Percentiles rank a stretch among this genome's conserved stretches.
phyloP scores from a whole-genome alignment of 2,113 vertebrate species.

The Podilymbus podiceps region DNA sequence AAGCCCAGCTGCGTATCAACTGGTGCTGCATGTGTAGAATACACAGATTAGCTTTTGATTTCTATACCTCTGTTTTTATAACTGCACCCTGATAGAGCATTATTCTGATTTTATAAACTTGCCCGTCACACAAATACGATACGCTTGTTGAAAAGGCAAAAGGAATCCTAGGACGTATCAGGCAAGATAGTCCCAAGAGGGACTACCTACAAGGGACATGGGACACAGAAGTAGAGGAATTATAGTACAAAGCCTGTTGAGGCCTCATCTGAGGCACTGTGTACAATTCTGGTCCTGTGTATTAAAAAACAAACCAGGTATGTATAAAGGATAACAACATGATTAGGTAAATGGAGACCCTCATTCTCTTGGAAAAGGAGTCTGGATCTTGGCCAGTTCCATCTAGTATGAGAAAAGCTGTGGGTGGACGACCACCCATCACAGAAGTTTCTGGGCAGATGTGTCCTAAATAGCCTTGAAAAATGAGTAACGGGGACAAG shows the following conservation, averaged over 20 bases:
- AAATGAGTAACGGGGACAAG: background rate
- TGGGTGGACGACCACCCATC: background rate
- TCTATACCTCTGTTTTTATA: background rate
- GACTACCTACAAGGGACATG: accelerated
- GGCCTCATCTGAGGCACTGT: background rate
- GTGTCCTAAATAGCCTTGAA: background rate
- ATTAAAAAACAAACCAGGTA: background rate
- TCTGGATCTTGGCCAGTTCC: background rate
- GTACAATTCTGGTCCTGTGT: background rate
- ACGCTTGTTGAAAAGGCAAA: background rate
- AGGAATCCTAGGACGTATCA: background rate
- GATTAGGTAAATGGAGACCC: background rate
- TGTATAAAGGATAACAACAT: background rate
- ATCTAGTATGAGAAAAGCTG: background rate
- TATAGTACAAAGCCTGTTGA: background rate
- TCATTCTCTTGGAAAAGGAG: background rate
- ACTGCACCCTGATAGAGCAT: background rate
- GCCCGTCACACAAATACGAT: accelerated
- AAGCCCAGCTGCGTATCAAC: background rate
- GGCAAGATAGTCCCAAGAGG: background rate
- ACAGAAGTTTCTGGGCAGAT: background rate
- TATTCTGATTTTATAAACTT: background rate
- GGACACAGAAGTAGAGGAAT: background rate
- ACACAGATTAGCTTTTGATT: background rate
- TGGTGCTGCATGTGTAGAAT: background rate